Percentiles rank a stretch among this genome's conserved stretches.
phyloP scores from a whole-genome alignment of 2,888 invertebrate species.

The Cheilosia variabilis region DNA sequence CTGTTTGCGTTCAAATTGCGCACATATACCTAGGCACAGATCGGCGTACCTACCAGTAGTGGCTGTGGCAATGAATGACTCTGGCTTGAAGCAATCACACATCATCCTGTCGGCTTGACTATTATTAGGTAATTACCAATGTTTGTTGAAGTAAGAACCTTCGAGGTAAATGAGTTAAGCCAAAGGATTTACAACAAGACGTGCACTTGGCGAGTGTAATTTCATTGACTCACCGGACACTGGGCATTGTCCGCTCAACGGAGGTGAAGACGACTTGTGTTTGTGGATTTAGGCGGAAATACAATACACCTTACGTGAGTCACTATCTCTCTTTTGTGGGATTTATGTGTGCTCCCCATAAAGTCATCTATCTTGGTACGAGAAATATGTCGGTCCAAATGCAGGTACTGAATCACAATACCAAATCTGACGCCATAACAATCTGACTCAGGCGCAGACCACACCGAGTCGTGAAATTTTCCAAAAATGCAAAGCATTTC shows the following conservation, averaged over 20 bases:
- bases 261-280: neutral
- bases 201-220: slow-evolving; percentile 16
- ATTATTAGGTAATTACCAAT: slow-evolving; percentile 76
- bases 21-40: neutral
- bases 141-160: slow-evolving; percentile 70
- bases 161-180: slow-evolving; percentile 54
- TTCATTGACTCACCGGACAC: slow-evolving; percentile 60
- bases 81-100: slow-evolving; percentile 73
- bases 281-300: neutral
- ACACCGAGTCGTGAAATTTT: slow-evolving; percentile 2
- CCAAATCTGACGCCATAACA: neutral
- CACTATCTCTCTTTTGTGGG: slow-evolving; percentile 22
- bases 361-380: neutral
- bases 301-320: slow-evolving; percentile 6
- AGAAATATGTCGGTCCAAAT: neutral
- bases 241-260: slow-evolving; percentile 18
- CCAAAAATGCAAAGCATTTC: slow-evolving; percentile 30
- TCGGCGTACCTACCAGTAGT: neutral
- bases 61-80: slow-evolving; percentile 48
- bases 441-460: slow-evolving; percentile 23
- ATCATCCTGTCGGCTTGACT: slow-evolving; percentile 75
- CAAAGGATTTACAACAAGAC: slow-evolving; percentile 32
- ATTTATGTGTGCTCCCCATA: neutral
- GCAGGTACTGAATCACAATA: slow-evolving; percentile 1
- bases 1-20: neutral